phyloP scores from a whole-genome alignment of 2,888 invertebrate species.

The Brenthis ino region DNA sequence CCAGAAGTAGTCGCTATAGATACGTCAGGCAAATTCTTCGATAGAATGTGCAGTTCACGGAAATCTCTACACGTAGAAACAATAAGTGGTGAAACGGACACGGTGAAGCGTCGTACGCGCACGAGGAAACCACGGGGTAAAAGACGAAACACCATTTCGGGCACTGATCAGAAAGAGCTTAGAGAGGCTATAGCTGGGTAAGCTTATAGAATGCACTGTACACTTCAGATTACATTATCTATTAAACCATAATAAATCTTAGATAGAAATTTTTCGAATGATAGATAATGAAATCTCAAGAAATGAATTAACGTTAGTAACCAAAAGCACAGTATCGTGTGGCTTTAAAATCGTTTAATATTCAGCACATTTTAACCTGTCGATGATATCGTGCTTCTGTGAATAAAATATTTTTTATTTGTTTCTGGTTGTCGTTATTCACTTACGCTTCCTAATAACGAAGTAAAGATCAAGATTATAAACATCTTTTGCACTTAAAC shows the following conservation, averaged over 20 bases:
- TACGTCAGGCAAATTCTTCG: slow-evolving; percentile 93
- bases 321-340: slow-evolving; percentile 73
- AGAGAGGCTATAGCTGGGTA: slow-evolving; percentile 92
- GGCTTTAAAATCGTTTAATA: slow-evolving; percentile 68
- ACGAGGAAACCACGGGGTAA: slow-evolving; percentile 90
- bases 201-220: slow-evolving; percentile 82
- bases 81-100: slow-evolving; percentile 79
- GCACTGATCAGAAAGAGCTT: slow-evolving; percentile 95
- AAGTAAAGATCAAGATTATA: slow-evolving; percentile 63
- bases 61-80: slow-evolving; percentile 87
- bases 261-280: neutral
- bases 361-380: slow-evolving; percentile 72
- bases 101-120: slow-evolving; percentile 87
- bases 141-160: slow-evolving; percentile 94
- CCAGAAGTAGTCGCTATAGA: slow-evolving; percentile 95
- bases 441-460: slow-evolving; percentile 42
- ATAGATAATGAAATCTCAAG: slow-evolving; percentile 71
- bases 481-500: slow-evolving; percentile 75
- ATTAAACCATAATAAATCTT: slow-evolving; percentile 30
- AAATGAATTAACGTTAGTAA: slow-evolving; percentile 65
- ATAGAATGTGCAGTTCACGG: slow-evolving; percentile 92
- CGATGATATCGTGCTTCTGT: slow-evolving; percentile 77
- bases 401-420: slow-evolving; percentile 68
- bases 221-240: slow-evolving; percentile 69
- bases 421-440: slow-evolving; percentile 74